Percentiles rank a stretch among this genome's conserved stretches.
These are phyloP conservation scores for Erynnis tages DNA, from an alignment of 2,888 invertebrate species.

Conservation along the genomic window DNA sequence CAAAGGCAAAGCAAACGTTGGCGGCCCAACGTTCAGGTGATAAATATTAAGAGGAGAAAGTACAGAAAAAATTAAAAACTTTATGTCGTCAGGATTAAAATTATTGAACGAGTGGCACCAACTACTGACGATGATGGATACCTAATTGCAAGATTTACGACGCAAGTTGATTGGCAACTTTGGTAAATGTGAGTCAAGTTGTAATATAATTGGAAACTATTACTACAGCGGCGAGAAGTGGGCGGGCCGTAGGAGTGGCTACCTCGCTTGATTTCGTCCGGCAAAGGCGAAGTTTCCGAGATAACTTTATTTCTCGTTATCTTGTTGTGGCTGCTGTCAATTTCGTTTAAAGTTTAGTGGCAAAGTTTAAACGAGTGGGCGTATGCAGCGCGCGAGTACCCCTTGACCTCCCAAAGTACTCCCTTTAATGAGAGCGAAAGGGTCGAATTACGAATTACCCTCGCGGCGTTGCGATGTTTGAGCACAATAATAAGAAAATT, in stretches of 20 bases:
- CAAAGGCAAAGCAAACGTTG: too few relatives aligned
- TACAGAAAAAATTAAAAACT: too few relatives aligned
- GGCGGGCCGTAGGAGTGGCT: not conserved
- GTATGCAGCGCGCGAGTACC: not conserved
- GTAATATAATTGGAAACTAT: slow-evolving; percentile 7
- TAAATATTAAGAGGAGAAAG: too few relatives aligned
- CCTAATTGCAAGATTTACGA: too few relatives aligned
- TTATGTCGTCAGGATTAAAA: too few relatives aligned
- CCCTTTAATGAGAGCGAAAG: not conserved
- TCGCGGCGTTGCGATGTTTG: not conserved
- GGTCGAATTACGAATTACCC: slow-evolving; percentile 2
- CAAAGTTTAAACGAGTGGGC: slow-evolving; percentile 5
- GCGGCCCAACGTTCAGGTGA: too few relatives aligned
- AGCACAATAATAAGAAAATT: not conserved
- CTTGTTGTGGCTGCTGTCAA: slow-evolving; percentile 7
- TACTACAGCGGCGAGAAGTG: not conserved
- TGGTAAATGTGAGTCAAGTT: not conserved
- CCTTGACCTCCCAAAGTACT: not conserved
- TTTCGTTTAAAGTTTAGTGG: not conserved
- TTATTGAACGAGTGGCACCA: too few relatives aligned
- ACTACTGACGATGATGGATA: too few relatives aligned
- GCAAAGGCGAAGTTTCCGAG: not conserved
- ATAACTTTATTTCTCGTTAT: slow-evolving; percentile 1
- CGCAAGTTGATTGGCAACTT: not conserved
- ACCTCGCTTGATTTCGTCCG: not conserved